Percentiles rank a stretch among this genome's conserved stretches.
Conservation (phyloP, 1,140 invertebrate genomes). For the Formica selysi region DNA sequence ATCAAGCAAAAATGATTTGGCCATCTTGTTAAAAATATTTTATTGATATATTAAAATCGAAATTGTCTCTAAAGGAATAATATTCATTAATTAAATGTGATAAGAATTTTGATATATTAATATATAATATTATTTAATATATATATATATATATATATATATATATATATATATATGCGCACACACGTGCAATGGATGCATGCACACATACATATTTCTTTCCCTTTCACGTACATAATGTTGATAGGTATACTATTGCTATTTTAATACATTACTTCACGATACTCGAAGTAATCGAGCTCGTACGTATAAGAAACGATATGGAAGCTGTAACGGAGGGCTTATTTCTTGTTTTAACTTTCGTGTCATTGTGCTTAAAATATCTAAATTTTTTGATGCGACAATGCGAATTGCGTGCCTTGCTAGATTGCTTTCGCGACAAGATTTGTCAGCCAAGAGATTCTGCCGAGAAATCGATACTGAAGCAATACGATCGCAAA, state of each 20-base stretch:
- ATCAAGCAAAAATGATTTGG: neutral
- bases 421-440: constrained; percentile 30
- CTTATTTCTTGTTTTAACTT: constrained; percentile 39
- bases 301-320: constrained; percentile 21
- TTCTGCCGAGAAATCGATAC: constrained; percentile 12
- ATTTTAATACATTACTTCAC: constrained; percentile 46
- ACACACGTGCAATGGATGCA: no score
- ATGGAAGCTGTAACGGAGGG: constrained; percentile 34
- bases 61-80: neutral
- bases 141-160: no score
- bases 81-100: neutral
- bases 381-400: constrained; percentile 31
- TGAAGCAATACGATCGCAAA: constrained; percentile 27
- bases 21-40: neutral
- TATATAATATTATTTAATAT: neutral
- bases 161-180: no score
- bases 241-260: constrained; percentile 22
- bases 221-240: neutral
- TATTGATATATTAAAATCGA: neutral
- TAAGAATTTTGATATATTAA: neutral
- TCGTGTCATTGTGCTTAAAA: constrained; percentile 29
- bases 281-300: constrained; percentile 16
- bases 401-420: constrained; percentile 16
- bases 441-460: constrained; percentile 35
- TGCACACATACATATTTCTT: neutral